These are phyloP conservation scores for Pristionchus pacificus DNA, from an alignment of 1,140 invertebrate species.

Conservation along the genomic window DNA sequence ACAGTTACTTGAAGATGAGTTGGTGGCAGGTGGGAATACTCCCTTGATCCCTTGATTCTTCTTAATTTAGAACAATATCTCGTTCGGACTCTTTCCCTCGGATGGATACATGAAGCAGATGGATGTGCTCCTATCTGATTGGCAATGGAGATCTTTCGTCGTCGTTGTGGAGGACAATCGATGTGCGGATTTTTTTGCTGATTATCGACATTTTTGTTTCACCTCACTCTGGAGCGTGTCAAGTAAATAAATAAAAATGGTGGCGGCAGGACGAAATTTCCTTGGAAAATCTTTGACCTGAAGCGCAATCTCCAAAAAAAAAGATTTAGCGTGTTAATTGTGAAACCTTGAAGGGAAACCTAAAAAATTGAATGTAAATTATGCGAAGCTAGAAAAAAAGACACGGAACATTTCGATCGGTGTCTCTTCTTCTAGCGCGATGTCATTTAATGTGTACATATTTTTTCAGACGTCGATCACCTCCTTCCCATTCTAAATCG, in stretches of 20 bases:
- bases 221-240: too few species aligned
- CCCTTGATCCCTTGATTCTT: too few species aligned
- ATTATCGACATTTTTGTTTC: too few species aligned
- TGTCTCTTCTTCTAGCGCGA: conserved; percentile 3
- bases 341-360: not conserved
- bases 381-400: not conserved
- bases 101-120: conserved; percentile 13
- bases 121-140: not conserved
- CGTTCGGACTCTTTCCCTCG: conserved; percentile 10
- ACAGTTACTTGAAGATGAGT: conserved; percentile 12
- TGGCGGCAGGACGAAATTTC: too few species aligned
- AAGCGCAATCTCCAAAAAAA: too few species aligned
- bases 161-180: not conserved
- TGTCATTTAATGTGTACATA: too few species aligned
- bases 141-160: not conserved
- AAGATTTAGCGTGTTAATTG: too few species aligned
- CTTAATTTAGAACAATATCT: too few species aligned
- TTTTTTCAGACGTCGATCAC: too few species aligned
- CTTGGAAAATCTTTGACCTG: too few species aligned
- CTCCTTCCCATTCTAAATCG: too few species aligned
- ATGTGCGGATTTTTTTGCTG: not conserved
- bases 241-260: too few species aligned
- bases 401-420: conserved; percentile 7
- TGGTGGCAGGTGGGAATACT: conserved; percentile 2
- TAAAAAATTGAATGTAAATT: not conserved